Evolutionary conservation across 2,888 invertebrate species (phyloP).

Genomic region (Agapostemon virescens): DNA sequence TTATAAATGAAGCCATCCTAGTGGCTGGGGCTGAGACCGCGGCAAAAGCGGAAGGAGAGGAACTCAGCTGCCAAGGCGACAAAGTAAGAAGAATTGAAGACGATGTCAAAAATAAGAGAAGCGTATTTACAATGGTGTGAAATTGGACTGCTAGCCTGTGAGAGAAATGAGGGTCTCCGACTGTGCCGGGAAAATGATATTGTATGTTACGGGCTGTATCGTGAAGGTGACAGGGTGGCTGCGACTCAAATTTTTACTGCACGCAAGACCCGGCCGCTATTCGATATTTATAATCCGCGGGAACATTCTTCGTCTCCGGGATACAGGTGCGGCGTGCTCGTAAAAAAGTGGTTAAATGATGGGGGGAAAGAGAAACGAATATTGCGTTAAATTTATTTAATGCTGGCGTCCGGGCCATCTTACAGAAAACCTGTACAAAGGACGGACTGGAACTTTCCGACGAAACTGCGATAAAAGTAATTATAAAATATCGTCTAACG

Average conservation of each 20-base stretch:
- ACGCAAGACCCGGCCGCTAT: slow-evolving; percentile 54
- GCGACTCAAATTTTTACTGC: slow-evolving; percentile 50
- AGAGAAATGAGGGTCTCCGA: slow-evolving; percentile 74
- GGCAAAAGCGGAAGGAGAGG: slow-evolving; percentile 60
- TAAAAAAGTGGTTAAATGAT: slow-evolving; percentile 37
- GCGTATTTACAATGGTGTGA: slow-evolving; percentile 79
- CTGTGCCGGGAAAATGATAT: slow-evolving; percentile 74
- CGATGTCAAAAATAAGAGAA: slow-evolving; percentile 79
- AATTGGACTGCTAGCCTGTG: slow-evolving; percentile 77
- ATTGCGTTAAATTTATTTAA: slow-evolving; percentile 36
- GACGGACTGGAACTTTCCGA: not conserved
- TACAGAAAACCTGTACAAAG: not conserved
- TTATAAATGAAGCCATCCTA: slow-evolving; percentile 79
- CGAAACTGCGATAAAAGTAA: not conserved
- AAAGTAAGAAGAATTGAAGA: slow-evolving; percentile 80
- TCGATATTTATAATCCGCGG: slow-evolving; percentile 65
- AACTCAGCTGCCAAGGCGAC: slow-evolving; percentile 73
- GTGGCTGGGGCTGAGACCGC: slow-evolving; percentile 61
- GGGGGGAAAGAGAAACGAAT: slow-evolving; percentile 28
- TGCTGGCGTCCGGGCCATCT: not conserved
- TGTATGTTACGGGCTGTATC: slow-evolving; percentile 69
- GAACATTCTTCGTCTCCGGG: slow-evolving; percentile 28
- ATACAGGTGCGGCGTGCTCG: slow-evolving; percentile 24
- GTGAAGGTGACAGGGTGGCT: slow-evolving; percentile 54
- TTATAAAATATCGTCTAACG: not conserved